Evolutionary conservation across 2,113 vertebrate species (phyloP).

Genomic region (Ranitomeya variabilis): DNA sequence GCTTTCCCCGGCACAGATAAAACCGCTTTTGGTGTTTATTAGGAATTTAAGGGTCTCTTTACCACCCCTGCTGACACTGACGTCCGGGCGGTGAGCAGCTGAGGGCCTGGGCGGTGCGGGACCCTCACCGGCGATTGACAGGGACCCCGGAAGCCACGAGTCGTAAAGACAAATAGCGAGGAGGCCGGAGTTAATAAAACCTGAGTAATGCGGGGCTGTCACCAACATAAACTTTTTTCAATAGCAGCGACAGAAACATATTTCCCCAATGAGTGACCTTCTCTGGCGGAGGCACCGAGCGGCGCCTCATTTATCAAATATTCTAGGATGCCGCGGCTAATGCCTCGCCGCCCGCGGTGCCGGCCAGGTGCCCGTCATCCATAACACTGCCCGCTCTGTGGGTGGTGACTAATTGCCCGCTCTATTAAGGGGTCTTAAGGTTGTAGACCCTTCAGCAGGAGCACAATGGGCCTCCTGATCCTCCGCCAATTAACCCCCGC

Average conservation of each 20-base stretch:
- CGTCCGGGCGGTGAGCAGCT: neutral
- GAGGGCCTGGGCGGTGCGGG: neutral
- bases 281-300: slow-evolving; percentile 67
- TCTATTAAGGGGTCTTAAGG: slow-evolving; percentile 65
- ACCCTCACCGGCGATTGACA: slow-evolving; percentile 68
- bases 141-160: slow-evolving; percentile 71
- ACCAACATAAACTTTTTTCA: slow-evolving; percentile 79
- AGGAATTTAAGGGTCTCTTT: neutral
- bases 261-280: slow-evolving; percentile 86
- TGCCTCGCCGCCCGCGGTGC: slow-evolving; percentile 70
- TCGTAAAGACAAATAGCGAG: slow-evolving; percentile 77
- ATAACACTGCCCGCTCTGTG: slow-evolving; percentile 68
- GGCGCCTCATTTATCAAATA: slow-evolving; percentile 75
- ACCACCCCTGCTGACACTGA: neutral
- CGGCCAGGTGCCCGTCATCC: slow-evolving; percentile 71
- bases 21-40: neutral
- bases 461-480: slow-evolving; percentile 56
- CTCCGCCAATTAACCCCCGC: slow-evolving; percentile 57
- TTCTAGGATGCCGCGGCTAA: slow-evolving; percentile 67
- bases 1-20: neutral
- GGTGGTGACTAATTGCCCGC: slow-evolving; percentile 78
- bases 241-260: slow-evolving; percentile 79
- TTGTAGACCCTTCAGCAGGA: slow-evolving; percentile 59
- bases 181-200: slow-evolving; percentile 82
- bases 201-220: slow-evolving; percentile 84